Base-by-base conservation (phyloP, 2,797 vertebrate genomes). In the Pseudochaenichthys georgianus region DNA sequence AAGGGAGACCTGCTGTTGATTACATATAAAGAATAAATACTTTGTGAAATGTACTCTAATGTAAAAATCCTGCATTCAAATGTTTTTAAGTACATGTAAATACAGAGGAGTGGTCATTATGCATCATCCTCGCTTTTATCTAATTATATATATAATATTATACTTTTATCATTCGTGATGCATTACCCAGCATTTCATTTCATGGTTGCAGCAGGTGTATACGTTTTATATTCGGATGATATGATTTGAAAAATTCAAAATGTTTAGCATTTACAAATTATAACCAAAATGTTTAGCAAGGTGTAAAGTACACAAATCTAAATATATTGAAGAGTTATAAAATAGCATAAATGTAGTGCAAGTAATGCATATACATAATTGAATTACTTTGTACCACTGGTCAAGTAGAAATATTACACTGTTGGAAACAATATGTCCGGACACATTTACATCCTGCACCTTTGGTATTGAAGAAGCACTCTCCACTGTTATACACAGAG, bases 381-480 rank as follows among this genome's bases (percentile, higher is more conserved):
- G 7, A 41, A 34, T 10, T 23, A 21, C 3, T 5, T 54, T 63
- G 21, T 28, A 21, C 31, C 2, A 4, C 16, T 47, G 28, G 19
- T 19, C 10, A 60, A 42, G 12, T 19, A 64, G 12, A 64, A 7
- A 48, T 43, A 11, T 0, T 9, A 58, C 0, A 1, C 42, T n/a
- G 15, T 23, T 10, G 8, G 2, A 62, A 55, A 38, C 41, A 61
- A 19, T 1, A 43, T n/a, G 12, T 47, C 19, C 23, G 47, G 17
- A 67, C 9, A 59, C 31, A 69, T 5, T 43, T 5, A 43, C 46
- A 64, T 2, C 55, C 17, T 61, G 12, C 87, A 95, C 95, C 94
- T 95, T 94, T 95, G 19, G 94, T 94, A 70, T 95, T 94, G 75
- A 95, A 95, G 82, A 93, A 95, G 74, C 94, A 96, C 83, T 96